Percentiles rank a stretch among this genome's conserved stretches.
Evolutionary conservation across 2,797 vertebrate genomes (phyloP).

Genomic region (Bryconaethiops microstoma): DNA sequence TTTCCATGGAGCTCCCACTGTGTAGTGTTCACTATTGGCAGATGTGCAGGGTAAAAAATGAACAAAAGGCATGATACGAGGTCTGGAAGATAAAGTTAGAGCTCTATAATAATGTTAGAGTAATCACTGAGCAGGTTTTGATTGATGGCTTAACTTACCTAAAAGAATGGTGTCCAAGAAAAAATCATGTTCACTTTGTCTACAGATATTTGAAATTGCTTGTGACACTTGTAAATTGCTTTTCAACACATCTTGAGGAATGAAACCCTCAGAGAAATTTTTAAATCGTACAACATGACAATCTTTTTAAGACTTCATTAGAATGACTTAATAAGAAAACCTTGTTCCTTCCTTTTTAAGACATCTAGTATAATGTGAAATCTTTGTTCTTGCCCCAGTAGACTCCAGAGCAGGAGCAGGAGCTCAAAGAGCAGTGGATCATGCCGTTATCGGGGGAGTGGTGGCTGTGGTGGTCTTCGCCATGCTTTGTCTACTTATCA

Average conservation of each 20-base stretch:
- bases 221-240: constrained; percentile 83
- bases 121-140: neutral
- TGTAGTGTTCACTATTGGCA: neutral
- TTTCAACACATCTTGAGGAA: constrained; percentile 62
- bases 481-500: constrained; percentile 97
- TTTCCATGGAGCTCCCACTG: neutral
- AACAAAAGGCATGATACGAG: neutral
- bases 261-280: constrained; percentile 34
- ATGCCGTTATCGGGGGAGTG: constrained; percentile 95
- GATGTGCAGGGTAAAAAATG: neutral
- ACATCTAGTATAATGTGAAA: neutral
- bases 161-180: neutral
- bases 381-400: constrained; percentile 66
- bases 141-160: neutral
- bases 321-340: no score
- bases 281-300: neutral
- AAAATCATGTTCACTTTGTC: constrained; percentile 5
- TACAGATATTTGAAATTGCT: constrained; percentile 72
- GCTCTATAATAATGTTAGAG: neutral
- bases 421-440: constrained; percentile 90
- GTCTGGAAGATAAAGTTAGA: neutral
- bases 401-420: constrained; percentile 95
- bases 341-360: constrained; percentile 2
- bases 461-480: constrained; percentile 98
- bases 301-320: neutral